Base-by-base conservation (phyloP, 2,113 vertebrate species). In the Heterotilapia buettikoferi region DNA sequence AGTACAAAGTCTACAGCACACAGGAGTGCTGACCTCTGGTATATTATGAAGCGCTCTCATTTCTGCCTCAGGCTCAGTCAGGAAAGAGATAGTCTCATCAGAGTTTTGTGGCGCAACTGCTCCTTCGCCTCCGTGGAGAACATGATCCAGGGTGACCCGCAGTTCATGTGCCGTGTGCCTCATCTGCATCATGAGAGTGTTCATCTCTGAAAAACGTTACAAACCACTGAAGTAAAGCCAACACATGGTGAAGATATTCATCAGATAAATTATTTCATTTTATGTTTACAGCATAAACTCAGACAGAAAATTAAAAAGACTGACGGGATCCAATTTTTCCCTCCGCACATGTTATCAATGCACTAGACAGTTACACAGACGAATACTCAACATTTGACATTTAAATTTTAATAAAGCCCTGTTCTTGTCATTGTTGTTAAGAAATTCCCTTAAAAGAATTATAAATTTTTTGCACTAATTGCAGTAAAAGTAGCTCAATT, bases 181-280 rank as follows among this genome's bases (percentile, higher is more conserved):
- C 96, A 96, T 96, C 91, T 96, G 95, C 91, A 95, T 91, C 96
- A 96, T 96, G 21, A 96, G 94, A 9, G 90, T 94, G 84, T 96
- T 96, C 96, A 96, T 96, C 90, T 96, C 96, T 96, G 90, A 9
- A 52, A 50, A 73, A 84, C 50, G 40, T 66, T 45, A 33, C 8
- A 76, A 47, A 81, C 45, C 21, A 84, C 4, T n/a, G 18, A 76
- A 31, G 26, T 13, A 50, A 50, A 85, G 19, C 19, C 0, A 4
- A 57, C 21, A 18, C 40, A 78, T 7, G 24, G 26, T 31, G 43
- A 78, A 78, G 6, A 31, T 78, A 50, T 78, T 80, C 3, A 24
- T 38, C 33, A 59, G 40, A 33, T 7, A 18, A 45, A 73, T 24
- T 6, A 26, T 53, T 38, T 31, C 3, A 82, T 47, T 13, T 6